Percentiles rank a stretch among this genome's conserved stretches.
These are phyloP conservation scores for Tinea trinotella DNA, from an alignment of 2,888 invertebrate species.

Conservation along the genomic window DNA sequence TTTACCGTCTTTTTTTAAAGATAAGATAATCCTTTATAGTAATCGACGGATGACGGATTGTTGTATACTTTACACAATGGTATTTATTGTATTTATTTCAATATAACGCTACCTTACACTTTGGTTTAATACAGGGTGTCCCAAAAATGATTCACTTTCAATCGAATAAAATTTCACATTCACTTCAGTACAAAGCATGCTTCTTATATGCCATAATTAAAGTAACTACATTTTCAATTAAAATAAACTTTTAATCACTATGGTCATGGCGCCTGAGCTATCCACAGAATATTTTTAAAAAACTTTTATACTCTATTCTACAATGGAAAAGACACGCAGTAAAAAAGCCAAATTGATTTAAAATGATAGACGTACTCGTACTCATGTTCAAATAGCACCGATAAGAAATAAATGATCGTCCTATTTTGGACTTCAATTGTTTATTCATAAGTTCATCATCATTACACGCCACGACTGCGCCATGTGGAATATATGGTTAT, in stretches of 20 bases:
- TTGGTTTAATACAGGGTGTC: not conserved
- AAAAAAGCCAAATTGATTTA: not conserved
- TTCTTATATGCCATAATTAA: no score
- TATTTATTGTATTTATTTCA: not conserved
- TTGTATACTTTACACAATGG: slow-evolving; percentile 1
- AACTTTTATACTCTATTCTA: no score
- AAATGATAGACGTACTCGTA: not conserved
- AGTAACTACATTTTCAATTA: no score
- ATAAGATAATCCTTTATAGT: not conserved
- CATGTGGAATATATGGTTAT: no score
- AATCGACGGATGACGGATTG: not conserved
- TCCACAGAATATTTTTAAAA: no score
- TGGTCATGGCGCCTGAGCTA: no score
- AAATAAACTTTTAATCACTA: no score
- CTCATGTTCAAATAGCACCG: slow-evolving; percentile 4
- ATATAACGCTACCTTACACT: not conserved
- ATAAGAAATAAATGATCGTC: not conserved
- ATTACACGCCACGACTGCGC: not conserved
- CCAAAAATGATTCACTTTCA: no score
- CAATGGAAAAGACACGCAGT: no score
- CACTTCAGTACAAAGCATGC: no score
- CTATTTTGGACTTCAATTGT: slow-evolving; percentile 6
- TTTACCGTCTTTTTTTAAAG: not conserved
- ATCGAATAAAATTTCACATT: no score
- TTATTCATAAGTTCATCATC: not conserved